A percentile compares a stretch with the other conserved stretches of the same genome.
Evolutionary conservation across 2,888 invertebrate genomes (phyloP).

Genomic region (Nephrotoma guestfalica): DNA sequence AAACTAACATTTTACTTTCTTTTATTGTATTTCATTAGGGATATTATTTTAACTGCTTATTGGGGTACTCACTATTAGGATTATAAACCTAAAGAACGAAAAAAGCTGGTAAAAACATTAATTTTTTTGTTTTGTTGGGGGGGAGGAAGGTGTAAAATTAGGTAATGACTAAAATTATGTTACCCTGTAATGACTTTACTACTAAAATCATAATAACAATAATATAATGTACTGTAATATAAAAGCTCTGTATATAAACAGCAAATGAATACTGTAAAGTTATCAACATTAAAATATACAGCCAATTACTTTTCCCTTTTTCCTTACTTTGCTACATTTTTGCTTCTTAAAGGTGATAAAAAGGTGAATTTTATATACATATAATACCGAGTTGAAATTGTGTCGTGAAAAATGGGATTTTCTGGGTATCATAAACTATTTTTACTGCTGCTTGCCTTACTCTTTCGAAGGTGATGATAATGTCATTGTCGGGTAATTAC

Average conservation of each 20-base stretch:
- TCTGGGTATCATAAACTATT: not conserved
- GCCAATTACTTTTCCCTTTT: not conserved
- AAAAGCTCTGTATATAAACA: not conserved
- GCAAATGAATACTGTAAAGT: not conserved
- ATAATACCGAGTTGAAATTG: not conserved
- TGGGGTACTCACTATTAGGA: not conserved
- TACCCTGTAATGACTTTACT: not conserved
- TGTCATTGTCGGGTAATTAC: not conserved
- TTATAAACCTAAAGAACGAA: not conserved
- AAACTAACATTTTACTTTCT: not conserved
- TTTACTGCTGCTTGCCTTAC: not conserved
- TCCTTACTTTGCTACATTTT: not conserved
- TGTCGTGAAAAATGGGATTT: not conserved
- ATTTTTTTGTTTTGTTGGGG: not conserved
- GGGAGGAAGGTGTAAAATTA: not conserved
- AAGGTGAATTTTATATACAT: not conserved
- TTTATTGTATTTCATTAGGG: not conserved
- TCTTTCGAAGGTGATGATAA: not conserved
- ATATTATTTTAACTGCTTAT: not conserved
- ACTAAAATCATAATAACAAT: not conserved
- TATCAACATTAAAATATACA: not conserved
- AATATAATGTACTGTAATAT: not conserved
- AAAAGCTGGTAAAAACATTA: not conserved
- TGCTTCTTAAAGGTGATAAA: not conserved
- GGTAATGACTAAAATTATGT: not conserved